A percentile compares a stretch with the other conserved stretches of the same genome.
These are phyloP conservation scores for Nothoprocta perdicaria DNA, from an alignment of 2,113 vertebrate genomes.

Conservation along the genomic window DNA sequence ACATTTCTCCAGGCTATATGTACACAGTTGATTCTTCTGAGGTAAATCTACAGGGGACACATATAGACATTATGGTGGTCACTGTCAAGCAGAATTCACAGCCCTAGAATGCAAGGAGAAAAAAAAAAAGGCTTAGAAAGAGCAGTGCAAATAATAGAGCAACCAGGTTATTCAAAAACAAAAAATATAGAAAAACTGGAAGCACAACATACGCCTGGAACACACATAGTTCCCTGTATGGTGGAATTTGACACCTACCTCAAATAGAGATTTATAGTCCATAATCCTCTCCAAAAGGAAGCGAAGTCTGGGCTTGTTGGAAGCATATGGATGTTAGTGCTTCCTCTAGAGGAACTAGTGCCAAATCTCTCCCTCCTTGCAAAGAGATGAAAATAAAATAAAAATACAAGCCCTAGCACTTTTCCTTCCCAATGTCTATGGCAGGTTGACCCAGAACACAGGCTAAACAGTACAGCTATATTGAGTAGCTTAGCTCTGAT, in stretches of 20 bases:
- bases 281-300: neutral
- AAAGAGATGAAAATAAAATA: neutral
- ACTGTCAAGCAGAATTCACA: neutral
- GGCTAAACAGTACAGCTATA: fast-evolving
- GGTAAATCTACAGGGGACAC: neutral
- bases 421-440: neutral
- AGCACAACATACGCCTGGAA: neutral
- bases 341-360: neutral
- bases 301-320: neutral
- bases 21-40: neutral
- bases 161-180: neutral
- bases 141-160: neutral
- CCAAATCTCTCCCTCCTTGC: neutral
- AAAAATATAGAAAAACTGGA: neutral
- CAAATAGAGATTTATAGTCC: neutral
- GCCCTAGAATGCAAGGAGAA: neutral
- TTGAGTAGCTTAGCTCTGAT: neutral
- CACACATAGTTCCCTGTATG: neutral
- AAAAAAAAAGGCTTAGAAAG: neutral
- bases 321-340: fast-evolving
- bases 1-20: neutral
- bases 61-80: neutral
- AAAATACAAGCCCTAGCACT: neutral
- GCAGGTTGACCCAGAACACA: fast-evolving
- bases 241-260: neutral